Evolutionary conservation across 2,797 vertebrate species (phyloP).

Genomic region (Dendrocincla tyrannina): DNA sequence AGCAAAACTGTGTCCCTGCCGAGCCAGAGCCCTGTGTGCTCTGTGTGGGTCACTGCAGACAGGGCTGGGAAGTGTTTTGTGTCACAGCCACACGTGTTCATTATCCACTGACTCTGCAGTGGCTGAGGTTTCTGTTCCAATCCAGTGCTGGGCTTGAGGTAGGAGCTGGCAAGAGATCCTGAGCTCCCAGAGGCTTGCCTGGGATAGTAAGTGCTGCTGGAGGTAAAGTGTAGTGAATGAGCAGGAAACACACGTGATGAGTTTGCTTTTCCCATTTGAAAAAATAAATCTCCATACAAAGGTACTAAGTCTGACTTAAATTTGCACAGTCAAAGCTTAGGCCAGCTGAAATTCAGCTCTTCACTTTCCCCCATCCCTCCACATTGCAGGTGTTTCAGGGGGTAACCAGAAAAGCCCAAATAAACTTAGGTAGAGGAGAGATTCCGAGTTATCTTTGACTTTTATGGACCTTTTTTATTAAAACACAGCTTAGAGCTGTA

Average conservation of each 20-base stretch:
- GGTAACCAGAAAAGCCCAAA: background rate
- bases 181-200: no score
- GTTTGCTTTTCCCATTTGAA: background rate
- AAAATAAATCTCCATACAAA: background rate
- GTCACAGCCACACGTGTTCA: no score
- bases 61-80: no score
- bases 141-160: no score
- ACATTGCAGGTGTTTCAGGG: background rate
- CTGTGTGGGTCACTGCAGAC: no score
- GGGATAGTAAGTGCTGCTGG: no score
- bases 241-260: background rate
- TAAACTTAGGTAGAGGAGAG: background rate
- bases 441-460: constrained; percentile 62
- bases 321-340: background rate
- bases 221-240: no score
- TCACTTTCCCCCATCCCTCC: background rate
- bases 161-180: no score
- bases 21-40: no score
- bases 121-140: no score
- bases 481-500: constrained; percentile 59
- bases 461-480: constrained; percentile 65
- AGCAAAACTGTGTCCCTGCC: no score
- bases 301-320: background rate
- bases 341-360: background rate
- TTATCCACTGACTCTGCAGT: no score